phyloP scores from a whole-genome alignment of 2,888 invertebrate species.

The Drosophila colorata region DNA sequence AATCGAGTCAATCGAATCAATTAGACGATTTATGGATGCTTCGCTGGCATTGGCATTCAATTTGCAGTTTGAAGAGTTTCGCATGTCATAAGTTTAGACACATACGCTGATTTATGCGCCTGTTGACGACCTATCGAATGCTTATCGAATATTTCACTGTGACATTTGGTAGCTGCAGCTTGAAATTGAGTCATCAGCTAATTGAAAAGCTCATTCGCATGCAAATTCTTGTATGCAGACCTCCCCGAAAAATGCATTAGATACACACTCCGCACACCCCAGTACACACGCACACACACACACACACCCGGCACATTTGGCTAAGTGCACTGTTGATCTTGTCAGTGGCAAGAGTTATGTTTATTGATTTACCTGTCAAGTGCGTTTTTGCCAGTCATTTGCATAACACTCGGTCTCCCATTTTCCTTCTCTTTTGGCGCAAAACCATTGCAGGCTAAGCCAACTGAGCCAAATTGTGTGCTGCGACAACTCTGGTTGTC shows the following conservation, averaged over 20 bases:
- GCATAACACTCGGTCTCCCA: constrained; percentile 44
- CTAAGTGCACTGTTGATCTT: constrained; percentile 66
- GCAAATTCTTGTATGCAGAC: constrained; percentile 41
- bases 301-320: constrained; percentile 9
- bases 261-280: neutral
- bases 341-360: constrained; percentile 67
- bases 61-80: constrained; percentile 46
- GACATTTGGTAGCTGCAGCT: neutral
- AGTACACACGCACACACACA: no score
- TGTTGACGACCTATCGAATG: neutral
- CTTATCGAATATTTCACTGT: neutral
- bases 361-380: constrained; percentile 78
- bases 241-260: constrained; percentile 38
- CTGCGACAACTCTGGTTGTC: constrained; percentile 31
- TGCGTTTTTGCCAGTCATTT: constrained; percentile 58
- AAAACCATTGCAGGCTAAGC: neutral
- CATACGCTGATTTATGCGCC: constrained; percentile 13
- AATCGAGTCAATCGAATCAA: constrained; percentile 71
- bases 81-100: constrained; percentile 52
- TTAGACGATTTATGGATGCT: constrained; percentile 65
- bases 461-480: constrained; percentile 16
- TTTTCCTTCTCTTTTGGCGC: constrained; percentile 4
- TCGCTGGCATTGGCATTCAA: constrained; percentile 75
- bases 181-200: constrained; percentile 27
- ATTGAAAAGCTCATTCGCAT: constrained; percentile 60